These are phyloP conservation scores for Glaucopsyche alexis DNA, from an alignment of 2,888 invertebrate species.

Conservation along the genomic window DNA sequence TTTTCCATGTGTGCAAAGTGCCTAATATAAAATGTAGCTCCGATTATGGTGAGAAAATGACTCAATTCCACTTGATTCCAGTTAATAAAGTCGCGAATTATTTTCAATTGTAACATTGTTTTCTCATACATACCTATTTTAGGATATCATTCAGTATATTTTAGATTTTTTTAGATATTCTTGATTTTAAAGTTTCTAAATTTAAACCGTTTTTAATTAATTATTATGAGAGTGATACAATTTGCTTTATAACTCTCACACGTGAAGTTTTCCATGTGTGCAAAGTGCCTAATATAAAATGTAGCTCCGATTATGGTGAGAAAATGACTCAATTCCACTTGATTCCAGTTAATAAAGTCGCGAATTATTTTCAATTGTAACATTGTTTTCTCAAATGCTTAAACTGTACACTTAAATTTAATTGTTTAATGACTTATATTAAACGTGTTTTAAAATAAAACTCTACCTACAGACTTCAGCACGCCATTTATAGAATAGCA, in stretches of 20 bases:
- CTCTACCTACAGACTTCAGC: neutral
- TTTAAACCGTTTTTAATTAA: no score
- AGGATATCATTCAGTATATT: no score
- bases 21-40: neutral
- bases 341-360: neutral
- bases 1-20: neutral
- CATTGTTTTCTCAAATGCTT: constrained; percentile 9
- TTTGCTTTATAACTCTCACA: no score
- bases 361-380: constrained; percentile 14
- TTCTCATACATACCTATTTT: neutral
- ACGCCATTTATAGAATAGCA: neutral
- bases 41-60: neutral
- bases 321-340: neutral
- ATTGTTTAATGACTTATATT: neutral
- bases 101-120: constrained; percentile 23
- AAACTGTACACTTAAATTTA: constrained; percentile 18
- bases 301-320: neutral
- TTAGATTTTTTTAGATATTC: no score
- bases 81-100: neutral
- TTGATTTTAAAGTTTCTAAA: no score
- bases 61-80: neutral
- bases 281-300: no score
- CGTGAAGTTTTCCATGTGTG: neutral
- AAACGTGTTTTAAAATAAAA: neutral
- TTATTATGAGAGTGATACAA: no score